A percentile compares a stretch with the other conserved stretches of the same genome.
Conservation (phyloP, 1,140 invertebrate genomes). For the Megalopta genalis region DNA sequence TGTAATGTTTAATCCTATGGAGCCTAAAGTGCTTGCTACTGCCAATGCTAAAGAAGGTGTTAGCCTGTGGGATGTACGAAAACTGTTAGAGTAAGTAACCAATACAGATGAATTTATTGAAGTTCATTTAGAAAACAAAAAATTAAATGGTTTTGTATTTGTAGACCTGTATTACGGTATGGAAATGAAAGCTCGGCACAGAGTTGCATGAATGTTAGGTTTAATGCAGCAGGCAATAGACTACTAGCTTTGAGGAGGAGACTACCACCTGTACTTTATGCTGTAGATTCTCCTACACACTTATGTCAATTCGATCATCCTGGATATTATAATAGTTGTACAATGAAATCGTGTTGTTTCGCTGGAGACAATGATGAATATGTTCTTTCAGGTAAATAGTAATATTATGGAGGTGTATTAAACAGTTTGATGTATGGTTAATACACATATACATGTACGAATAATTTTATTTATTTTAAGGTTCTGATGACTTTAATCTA, state of each 20-base stretch:
- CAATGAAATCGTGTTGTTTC: constrained; percentile 97
- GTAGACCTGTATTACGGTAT: constrained; percentile 86
- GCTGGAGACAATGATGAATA: constrained; percentile 94
- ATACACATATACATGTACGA: not conserved
- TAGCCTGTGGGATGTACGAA: constrained; percentile 92
- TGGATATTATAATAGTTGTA: constrained; percentile 97
- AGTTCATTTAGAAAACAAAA: not conserved
- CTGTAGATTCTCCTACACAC: constrained; percentile 83
- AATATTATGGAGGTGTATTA: not conserved
- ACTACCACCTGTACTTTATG: constrained; percentile 91
- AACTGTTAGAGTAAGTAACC: constrained; percentile 87
- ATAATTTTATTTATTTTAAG: constrained; percentile 72
- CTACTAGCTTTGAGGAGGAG: constrained; percentile 92
- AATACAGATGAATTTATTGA: not conserved
- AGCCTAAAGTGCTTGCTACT: constrained; percentile 90
- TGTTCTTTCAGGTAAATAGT: constrained; percentile 86
- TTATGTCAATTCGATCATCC: constrained; percentile 93
- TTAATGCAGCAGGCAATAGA: constrained; percentile 88
- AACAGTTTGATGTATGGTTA: not conserved
- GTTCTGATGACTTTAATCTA: constrained; percentile 96
- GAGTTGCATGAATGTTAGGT: constrained; percentile 95
- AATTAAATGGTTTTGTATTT: constrained; percentile 38
- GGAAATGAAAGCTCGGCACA: constrained; percentile 84
- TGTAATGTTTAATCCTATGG: constrained; percentile 93
- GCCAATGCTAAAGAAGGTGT: constrained; percentile 95